These are phyloP conservation scores for Ibycter americanus DNA, from an alignment of 2,797 vertebrate genomes.

Conservation along the genomic window DNA sequence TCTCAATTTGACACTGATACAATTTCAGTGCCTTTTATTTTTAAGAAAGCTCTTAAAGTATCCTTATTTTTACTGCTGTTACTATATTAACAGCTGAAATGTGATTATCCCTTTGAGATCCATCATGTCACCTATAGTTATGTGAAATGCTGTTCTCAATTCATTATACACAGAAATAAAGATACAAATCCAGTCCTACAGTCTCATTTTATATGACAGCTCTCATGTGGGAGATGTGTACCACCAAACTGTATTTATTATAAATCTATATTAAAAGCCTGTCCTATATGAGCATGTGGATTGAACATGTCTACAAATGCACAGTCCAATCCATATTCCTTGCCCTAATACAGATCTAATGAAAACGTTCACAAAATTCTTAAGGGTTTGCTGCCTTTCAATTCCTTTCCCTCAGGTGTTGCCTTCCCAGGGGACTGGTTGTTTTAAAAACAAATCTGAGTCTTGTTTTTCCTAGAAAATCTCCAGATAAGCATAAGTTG, in stretches of 20 bases:
- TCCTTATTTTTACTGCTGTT: not conserved
- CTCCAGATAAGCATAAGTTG: conserved; percentile 44
- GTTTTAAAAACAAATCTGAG: conserved; percentile 52
- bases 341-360: conserved; percentile 11
- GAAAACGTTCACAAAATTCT: conserved; percentile 25
- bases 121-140: not conserved
- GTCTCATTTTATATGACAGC: conserved; percentile 14
- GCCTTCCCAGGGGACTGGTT: conserved; percentile 20
- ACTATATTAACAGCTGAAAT: not conserved
- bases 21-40: not conserved
- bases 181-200: not conserved
- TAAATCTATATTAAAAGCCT: conserved; percentile 48
- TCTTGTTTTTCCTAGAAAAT: conserved; percentile 61
- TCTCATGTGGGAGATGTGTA: conserved; percentile 16
- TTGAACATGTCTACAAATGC: not conserved
- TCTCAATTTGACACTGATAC: not conserved
- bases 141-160: not conserved
- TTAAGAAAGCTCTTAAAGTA: not conserved
- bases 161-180: conserved; percentile 20
- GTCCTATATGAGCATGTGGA: not conserved
- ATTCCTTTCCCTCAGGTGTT: conserved; percentile 10
- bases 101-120: conserved; percentile 19
- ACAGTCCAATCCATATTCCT: not conserved
- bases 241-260: conserved; percentile 18
- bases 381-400: conserved; percentile 19